Percentiles rank a stretch among this genome's conserved stretches.
Conservation (phyloP, 2,888 invertebrate species). For the Stenotaenia linearis region DNA sequence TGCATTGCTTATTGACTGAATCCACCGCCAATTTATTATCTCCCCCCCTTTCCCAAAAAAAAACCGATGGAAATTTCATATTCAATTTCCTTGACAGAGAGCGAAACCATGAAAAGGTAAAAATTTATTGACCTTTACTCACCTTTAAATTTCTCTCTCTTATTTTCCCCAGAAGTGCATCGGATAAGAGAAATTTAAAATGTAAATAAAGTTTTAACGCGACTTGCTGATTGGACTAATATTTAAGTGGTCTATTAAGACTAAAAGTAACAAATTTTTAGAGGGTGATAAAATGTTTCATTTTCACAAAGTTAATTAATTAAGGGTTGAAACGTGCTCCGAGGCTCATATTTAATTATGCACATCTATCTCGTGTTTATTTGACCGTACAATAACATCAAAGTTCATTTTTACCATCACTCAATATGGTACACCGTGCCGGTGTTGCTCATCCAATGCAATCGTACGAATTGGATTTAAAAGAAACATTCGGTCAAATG, state of each 20-base stretch:
- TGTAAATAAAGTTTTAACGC: not conserved
- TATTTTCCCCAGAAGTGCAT: not conserved
- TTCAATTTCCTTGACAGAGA: not conserved
- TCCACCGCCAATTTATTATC: no score
- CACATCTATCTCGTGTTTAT: not conserved
- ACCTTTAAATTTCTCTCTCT: not conserved
- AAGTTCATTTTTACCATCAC: not conserved
- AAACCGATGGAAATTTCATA: not conserved
- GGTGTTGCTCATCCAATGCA: not conserved
- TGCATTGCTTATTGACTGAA: not conserved
- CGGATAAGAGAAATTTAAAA: not conserved
- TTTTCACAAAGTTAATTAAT: not conserved
- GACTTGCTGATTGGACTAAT: not conserved
- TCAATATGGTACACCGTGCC: not conserved
- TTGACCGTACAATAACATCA: not conserved
- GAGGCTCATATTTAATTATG: not conserved
- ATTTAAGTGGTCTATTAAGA: not conserved
- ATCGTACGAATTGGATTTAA: not conserved
- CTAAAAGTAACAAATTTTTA: slow-evolving; percentile 7
- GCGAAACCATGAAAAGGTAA: not conserved
- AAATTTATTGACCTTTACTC: not conserved
- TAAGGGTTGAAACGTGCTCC: not conserved
- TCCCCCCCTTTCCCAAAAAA: no score
- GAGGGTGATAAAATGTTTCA: not conserved
- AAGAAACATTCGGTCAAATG: not conserved